Evolutionary conservation across 2,888 invertebrate species (phyloP).

Genomic region (Acheta domesticus): DNA sequence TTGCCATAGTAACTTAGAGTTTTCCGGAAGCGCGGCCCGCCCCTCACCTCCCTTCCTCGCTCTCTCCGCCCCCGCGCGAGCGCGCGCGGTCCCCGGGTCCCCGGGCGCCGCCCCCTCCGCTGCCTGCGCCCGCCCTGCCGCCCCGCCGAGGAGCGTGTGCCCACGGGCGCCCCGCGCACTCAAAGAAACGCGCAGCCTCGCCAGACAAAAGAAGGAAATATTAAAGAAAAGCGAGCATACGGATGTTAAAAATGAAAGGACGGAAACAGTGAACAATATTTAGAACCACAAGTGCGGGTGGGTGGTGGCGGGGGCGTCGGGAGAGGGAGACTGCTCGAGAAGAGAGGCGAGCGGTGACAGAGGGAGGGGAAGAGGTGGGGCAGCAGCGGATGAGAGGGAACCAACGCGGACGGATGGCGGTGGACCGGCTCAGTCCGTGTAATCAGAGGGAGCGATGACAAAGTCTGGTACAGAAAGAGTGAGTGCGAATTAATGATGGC

Average conservation of each 20-base stretch:
- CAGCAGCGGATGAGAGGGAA: too few species aligned
- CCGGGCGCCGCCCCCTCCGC: slow-evolving; percentile 5
- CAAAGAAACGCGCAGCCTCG: slow-evolving; percentile 11
- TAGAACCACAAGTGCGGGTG: neutral
- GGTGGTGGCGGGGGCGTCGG: neutral
- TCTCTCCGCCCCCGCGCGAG: neutral
- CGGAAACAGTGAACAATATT: neutral
- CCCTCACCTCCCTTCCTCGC: too few species aligned
- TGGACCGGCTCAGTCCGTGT: too few species aligned
- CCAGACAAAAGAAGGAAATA: slow-evolving; percentile 7
- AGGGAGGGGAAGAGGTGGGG: too few species aligned
- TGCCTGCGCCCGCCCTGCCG: neutral
- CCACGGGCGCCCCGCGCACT: neutral
- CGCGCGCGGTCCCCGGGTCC: neutral
- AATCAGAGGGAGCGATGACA: too few species aligned
- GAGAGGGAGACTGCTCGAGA: neutral
- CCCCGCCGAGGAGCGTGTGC: neutral
- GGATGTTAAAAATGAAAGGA: neutral
- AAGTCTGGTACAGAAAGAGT: too few species aligned
- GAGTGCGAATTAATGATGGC: too few species aligned
- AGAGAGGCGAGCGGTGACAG: neutral
- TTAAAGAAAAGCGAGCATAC: slow-evolving; percentile 2
- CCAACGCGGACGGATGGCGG: too few species aligned
- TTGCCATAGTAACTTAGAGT: slow-evolving; percentile 18
- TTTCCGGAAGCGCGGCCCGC: neutral